Percentiles rank a stretch among this genome's conserved stretches.
Evolutionary conservation across 1,140 invertebrate genomes (phyloP).

Genomic region (Apis dorsata): DNA sequence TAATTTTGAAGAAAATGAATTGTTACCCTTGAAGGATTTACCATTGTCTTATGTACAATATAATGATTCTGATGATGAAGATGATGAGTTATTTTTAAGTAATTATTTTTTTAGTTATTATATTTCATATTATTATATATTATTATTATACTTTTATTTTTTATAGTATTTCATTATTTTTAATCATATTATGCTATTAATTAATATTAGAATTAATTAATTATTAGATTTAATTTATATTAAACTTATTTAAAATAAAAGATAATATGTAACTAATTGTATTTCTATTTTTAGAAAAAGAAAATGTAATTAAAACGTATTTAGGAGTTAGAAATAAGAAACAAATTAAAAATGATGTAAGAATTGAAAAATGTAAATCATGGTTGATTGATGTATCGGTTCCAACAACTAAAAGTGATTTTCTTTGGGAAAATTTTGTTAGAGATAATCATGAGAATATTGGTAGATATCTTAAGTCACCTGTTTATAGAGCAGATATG

Average conservation of each 20-base stretch:
- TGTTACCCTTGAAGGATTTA: background rate
- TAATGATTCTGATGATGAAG: background rate
- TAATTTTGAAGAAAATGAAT: background rate
- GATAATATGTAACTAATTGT: background rate
- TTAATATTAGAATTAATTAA: background rate
- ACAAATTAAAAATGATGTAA: background rate
- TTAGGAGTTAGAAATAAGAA: background rate
- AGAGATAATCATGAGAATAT: background rate
- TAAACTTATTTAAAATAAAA: background rate
- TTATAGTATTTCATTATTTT: background rate
- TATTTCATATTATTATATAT: background rate
- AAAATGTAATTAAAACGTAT: background rate
- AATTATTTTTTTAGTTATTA: background rate
- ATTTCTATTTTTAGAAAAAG: background rate
- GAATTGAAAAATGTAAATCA: background rate
- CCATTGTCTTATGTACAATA: background rate
- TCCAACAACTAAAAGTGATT: background rate
- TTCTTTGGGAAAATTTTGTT: slow-evolving; percentile 28
- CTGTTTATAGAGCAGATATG: background rate
- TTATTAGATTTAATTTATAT: background rate
- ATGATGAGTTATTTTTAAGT: slow-evolving; percentile 15
- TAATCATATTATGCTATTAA: background rate
- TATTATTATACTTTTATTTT: background rate
- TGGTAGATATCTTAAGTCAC: background rate
- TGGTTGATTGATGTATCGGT: background rate